phyloP scores from a whole-genome alignment of 2,113 vertebrate species.

The Anoplopoma fimbria region DNA sequence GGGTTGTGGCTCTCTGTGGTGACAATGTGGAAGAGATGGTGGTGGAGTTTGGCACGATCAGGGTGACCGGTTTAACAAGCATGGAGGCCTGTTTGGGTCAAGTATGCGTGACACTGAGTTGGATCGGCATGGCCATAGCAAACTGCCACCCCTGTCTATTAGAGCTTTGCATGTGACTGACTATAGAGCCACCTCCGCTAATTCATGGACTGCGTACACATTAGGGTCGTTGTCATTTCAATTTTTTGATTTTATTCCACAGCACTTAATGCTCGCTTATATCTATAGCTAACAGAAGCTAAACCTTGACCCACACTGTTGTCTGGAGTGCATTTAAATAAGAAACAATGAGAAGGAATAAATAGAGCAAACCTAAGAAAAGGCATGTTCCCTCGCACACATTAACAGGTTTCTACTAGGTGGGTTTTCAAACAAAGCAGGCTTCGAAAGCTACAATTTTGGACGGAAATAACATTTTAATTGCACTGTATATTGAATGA shows the following conservation, averaged over 20 bases:
- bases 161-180: not conserved
- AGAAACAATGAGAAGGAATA: constrained; percentile 14
- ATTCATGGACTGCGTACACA: not conserved
- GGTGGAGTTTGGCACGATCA: not conserved
- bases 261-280: not conserved
- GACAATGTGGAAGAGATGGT: not conserved
- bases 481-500: constrained; percentile 52
- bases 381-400: not conserved
- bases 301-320: not conserved
- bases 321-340: not conserved
- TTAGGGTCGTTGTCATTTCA: not conserved
- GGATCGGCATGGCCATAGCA: not conserved
- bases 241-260: not conserved
- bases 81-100: not conserved
- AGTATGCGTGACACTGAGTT: not conserved
- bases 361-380: constrained; percentile 7
- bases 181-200: not conserved
- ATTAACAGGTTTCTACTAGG: constrained; percentile 24
- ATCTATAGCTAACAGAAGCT: not conserved
- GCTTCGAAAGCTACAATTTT: not conserved
- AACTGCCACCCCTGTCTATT: not conserved
- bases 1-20: not conserved
- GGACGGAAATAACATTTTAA: constrained; percentile 55
- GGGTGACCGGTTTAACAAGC: not conserved
- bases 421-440: constrained; percentile 31